Evolutionary conservation across 2,888 invertebrate genomes (phyloP).

Genomic region (Craniophora ligustri): DNA sequence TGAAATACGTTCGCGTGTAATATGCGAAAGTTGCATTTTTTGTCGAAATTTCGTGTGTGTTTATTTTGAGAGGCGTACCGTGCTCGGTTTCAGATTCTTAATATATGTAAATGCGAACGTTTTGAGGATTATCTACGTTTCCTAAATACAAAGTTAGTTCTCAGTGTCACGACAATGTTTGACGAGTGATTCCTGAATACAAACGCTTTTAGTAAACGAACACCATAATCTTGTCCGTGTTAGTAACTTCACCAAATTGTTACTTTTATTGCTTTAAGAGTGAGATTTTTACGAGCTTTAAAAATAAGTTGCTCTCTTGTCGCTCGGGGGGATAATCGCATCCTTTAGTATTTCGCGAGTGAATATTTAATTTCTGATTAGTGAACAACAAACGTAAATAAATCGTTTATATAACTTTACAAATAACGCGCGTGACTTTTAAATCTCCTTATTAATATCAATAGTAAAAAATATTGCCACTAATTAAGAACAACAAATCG

Average conservation of each 20-base stretch:
- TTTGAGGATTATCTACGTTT: slow-evolving; percentile 68
- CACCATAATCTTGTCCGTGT: slow-evolving; percentile 70
- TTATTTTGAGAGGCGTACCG: slow-evolving; percentile 71
- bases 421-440: slow-evolving; percentile 25
- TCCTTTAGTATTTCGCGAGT: slow-evolving; percentile 74
- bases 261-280: slow-evolving; percentile 85
- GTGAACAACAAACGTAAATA: slow-evolving; percentile 74
- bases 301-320: slow-evolving; percentile 86
- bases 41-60: slow-evolving; percentile 72
- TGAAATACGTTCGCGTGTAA: slow-evolving; percentile 82
- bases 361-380: slow-evolving; percentile 80
- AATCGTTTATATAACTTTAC: slow-evolving; percentile 64
- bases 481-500: slow-evolving; percentile 54
- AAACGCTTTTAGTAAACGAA: slow-evolving; percentile 68
- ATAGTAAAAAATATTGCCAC: slow-evolving; percentile 36
- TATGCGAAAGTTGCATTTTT: slow-evolving; percentile 75
- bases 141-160: slow-evolving; percentile 66
- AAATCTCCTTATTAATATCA: slow-evolving; percentile 28
- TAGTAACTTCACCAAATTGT: slow-evolving; percentile 82
- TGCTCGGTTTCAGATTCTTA: slow-evolving; percentile 66
- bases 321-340: slow-evolving; percentile 75
- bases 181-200: slow-evolving; percentile 77
- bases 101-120: slow-evolving; percentile 73
- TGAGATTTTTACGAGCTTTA: slow-evolving; percentile 86
- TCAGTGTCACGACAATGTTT: slow-evolving; percentile 79